Conservation (phyloP, 37 sponge, comb jelly and placozoan species). For the Haliclona indistincta region DNA sequence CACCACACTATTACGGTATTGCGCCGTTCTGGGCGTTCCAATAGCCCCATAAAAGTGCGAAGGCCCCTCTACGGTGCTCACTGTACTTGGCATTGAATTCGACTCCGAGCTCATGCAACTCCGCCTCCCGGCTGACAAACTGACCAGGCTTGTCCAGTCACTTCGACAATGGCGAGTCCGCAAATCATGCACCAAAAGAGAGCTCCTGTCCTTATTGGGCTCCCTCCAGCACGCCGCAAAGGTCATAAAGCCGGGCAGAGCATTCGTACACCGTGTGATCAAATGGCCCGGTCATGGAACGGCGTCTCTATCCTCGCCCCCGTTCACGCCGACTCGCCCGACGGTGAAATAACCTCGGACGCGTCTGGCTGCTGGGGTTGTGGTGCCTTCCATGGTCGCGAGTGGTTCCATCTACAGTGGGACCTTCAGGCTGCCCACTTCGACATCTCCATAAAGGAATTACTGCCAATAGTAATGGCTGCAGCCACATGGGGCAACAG, state of each 20-base stretch:
- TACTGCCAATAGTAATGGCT: conserved; percentile 14
- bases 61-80: conserved; percentile 5
- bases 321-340: background rate
- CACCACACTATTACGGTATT: background rate
- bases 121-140: conserved; percentile 3
- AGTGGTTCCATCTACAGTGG: conserved; percentile 9
- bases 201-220: conserved; percentile 13
- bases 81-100: conserved; percentile 17
- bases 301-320: conserved; percentile 8
- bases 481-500: conserved; percentile 3
- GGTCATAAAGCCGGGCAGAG: conserved; percentile 6
- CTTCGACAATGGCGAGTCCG: conserved; percentile 4
- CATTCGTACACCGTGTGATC: conserved; percentile 16
- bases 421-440: background rate
- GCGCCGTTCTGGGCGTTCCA: background rate
- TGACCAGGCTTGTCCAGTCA: background rate
- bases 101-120: background rate
- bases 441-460: conserved; percentile 9
- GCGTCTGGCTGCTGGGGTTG: conserved; percentile 21
- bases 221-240: conserved; percentile 9
- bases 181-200: background rate
- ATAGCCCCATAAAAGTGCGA: conserved; percentile 2
- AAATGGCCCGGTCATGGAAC: conserved; percentile 11
- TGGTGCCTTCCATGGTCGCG: background rate
- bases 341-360: background rate